Conservation (phyloP, 2,888 invertebrate genomes). For the Stenodema calcarata region DNA sequence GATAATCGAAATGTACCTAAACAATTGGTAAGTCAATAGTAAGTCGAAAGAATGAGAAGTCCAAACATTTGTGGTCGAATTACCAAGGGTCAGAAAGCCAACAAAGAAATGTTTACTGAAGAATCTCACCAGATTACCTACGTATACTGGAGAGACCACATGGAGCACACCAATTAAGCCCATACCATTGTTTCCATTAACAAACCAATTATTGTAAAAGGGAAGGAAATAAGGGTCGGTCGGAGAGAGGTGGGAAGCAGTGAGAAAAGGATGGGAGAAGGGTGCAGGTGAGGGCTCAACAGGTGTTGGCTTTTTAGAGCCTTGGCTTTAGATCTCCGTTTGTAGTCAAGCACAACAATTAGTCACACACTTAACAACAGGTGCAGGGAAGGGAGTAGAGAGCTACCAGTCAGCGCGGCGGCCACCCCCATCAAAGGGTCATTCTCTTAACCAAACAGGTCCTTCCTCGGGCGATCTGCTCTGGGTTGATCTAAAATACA, state of each 20-base stretch:
- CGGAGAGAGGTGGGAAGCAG: not conserved
- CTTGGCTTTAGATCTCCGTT: conserved; percentile 45
- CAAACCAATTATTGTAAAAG: conserved; percentile 45
- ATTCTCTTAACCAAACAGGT: conserved; percentile 4
- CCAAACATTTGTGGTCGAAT: not conserved
- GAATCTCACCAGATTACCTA: not conserved
- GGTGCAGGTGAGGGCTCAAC: conserved; percentile 39
- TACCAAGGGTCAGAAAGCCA: not conserved
- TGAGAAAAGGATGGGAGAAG: not conserved
- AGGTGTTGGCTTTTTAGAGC: conserved; percentile 47
- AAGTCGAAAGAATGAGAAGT: not conserved
- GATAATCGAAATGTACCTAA: no score
- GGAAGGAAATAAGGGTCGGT: conserved; percentile 32
- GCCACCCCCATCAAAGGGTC: conserved; percentile 10
- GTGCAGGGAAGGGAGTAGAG: not conserved
- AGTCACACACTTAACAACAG: conserved; percentile 47
- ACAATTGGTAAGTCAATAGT: no score
- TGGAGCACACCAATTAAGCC: conserved; percentile 11
- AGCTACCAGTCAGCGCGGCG: not conserved
- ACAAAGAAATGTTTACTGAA: not conserved
- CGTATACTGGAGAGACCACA: not conserved
- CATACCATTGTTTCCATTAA: conserved; percentile 41
- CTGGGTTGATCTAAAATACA: not conserved
- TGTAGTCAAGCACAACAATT: conserved; percentile 42
- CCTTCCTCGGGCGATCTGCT: not conserved